Evolutionary conservation across 2,888 invertebrate species (phyloP), one percentile per base, ranked within the genome.

Genomic region (Pheosia tremula): DNA sequence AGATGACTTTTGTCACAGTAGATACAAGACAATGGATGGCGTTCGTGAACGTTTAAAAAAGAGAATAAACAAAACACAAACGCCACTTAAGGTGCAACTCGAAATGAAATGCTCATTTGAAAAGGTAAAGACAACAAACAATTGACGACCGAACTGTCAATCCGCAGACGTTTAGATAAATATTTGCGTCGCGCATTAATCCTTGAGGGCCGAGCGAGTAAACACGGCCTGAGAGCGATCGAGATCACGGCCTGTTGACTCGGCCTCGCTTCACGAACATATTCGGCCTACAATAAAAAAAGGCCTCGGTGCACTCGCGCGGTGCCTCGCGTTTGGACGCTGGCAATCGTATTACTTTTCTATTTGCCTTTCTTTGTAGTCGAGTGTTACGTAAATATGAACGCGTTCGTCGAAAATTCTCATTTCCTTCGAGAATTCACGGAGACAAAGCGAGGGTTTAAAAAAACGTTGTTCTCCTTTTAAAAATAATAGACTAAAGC

Each of bases 101-200:
- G 83, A 90, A 90, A 90, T 90, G 90, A 91, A 91, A 90, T 88
- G 90, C 89, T 91, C 91, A 88, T 93, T 93, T 91, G 91, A 88
- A 88, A 89, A 89, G 91, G 91, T 82, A 91, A 91, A 88, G 91
- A 90, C 90, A 90, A 92, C 91, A 93, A 93, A 93, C 92, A 93
- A 90, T 91, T 90, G 91, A 90, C 89, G 90, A 89, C 87, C 85
- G 92, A 91, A 92, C 93, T 92, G 93, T 93, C 93, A 93, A 93
- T 93, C 91, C 76, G 90, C 92, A 89, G 92, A 90, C 90, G 91
- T 90, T 91, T 88, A 86, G 90, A 90, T 89, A 90, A 93, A 93
- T 92, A 90, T 93, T 93, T 93, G 91, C 91, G 88, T 84, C 86
- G 85, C 88, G 93, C 92, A 93, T 93, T 93, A 93, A 93, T 93